A percentile compares a stretch with the other conserved stretches of the same genome.
phyloP scores from a whole-genome alignment of 2,797 vertebrate species.

The Sciurus vulgaris region DNA sequence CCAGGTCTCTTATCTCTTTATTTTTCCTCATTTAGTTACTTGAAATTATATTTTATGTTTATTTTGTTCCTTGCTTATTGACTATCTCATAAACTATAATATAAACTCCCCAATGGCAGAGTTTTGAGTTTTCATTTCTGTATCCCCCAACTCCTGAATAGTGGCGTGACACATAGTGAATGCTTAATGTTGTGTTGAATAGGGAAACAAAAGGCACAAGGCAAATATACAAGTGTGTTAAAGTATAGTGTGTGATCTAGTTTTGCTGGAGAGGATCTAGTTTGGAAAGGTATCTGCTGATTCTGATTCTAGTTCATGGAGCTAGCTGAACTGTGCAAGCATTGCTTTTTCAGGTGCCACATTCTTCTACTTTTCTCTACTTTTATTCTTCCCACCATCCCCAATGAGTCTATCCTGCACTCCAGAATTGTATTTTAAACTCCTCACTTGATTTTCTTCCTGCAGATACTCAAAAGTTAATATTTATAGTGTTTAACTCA shows the following conservation, averaged over 20 bases:
- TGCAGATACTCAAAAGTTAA: constrained; percentile 26
- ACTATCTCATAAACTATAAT: neutral
- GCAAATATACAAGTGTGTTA: neutral
- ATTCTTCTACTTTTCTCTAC: neutral
- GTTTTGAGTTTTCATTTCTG: neutral
- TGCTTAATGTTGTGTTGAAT: neutral
- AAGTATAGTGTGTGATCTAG: neutral
- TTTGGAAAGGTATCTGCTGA: neutral
- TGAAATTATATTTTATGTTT: constrained; percentile 56
- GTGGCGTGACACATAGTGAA: neutral
- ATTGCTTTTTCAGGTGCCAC: neutral
- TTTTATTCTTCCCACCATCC: neutral
- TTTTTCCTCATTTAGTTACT: constrained; percentile 41
- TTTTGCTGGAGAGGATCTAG: neutral
- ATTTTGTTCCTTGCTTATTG: constrained; percentile 1
- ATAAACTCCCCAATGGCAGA: neutral
- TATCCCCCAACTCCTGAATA: neutral
- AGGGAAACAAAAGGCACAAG: neutral
- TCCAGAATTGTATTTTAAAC: constrained; percentile 54
- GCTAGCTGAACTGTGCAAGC: neutral
- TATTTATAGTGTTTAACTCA: constrained; percentile 65
- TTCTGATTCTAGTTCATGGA: constrained; percentile 19
- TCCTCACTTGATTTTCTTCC: constrained; percentile 54
- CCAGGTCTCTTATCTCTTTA: neutral
- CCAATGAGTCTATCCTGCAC: neutral